Base-by-base conservation (phyloP, 2,113 vertebrate genomes). In the Mixornis gularis region DNA sequence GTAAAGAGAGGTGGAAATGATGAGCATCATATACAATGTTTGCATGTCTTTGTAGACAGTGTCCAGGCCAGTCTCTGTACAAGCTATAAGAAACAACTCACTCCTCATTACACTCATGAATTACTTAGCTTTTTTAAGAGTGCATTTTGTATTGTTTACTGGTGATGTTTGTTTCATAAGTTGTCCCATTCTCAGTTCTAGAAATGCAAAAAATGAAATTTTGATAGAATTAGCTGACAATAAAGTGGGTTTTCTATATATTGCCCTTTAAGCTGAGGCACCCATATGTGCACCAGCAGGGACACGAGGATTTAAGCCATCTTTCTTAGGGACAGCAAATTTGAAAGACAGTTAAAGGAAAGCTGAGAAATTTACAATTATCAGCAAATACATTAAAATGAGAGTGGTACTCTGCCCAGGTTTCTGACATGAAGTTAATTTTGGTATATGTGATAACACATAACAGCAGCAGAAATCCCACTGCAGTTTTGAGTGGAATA, bases 191-290 rank as follows among this genome's bases (percentile, higher is more conserved):
- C 69, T 92, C 80, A 79, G 76, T 63, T n/a, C 60, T 69, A 82
- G 48, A 66, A 90, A 76, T 63, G 2, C 41, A 36, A 27, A 90
- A 76, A 77, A 40, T 51, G 65, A 87, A 56, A 90, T 92, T 15
- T 17, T 74, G 38, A 14, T 78, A 88, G 79, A 68, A n/a, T 83
- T 18, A 77, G 5, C 13, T 49, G n/a, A 41, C 29, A 59, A 48
- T 21, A 81, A 27, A 30, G 18, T 60, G 4, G 9, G 7, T 43
- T 65, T 70, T 58, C 51, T 84, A 18, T 22, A n/a, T 74, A 24
- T 25, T 88, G 24, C 7, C 26, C 65, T 49, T 88, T 74, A 55
- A 73, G 11, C 22, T 97, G 78, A 97, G 97, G 96, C 93, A 97
- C 64, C 92, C 70, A 94, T 82, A 80, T 48, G 40, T 91, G 74